phyloP scores from a whole-genome alignment of 2,797 vertebrate genomes.

The Phoebastria nigripes region DNA sequence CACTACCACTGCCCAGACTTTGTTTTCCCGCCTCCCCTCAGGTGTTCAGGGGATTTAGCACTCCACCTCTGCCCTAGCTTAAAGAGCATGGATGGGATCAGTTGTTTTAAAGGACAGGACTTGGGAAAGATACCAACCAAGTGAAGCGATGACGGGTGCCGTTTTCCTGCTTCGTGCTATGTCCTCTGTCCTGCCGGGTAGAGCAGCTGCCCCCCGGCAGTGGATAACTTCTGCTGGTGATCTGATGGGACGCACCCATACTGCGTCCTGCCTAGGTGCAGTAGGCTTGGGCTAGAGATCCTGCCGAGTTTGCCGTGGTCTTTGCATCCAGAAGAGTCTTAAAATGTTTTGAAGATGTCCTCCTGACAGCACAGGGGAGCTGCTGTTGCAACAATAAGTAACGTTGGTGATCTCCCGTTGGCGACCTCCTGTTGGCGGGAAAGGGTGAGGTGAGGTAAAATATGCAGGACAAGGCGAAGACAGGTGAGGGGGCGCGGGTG shows the following conservation, averaged over 20 bases:
- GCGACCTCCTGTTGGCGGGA: fast-evolving
- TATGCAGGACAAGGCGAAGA: fast-evolving
- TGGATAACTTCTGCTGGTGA: too few relatives aligned
- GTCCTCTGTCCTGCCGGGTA: neutral
- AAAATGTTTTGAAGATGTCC: neutral
- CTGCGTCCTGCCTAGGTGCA: fast-evolving
- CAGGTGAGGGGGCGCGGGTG: fast-evolving
- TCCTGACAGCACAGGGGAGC: neutral
- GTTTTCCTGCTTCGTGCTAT: neutral
- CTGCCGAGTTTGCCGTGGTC: neutral
- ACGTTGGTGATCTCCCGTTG: neutral
- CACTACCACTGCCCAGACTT: neutral
- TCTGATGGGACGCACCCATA: fast-evolving
- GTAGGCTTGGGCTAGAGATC: neutral
- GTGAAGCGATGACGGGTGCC: neutral
- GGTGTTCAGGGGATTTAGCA: neutral
- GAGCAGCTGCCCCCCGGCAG: fast-evolving
- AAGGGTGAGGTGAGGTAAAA: neutral
- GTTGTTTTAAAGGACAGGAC: neutral
- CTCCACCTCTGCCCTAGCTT: neutral
- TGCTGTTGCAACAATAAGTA: neutral
- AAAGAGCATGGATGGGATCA: neutral
- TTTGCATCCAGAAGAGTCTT: neutral
- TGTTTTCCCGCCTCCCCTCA: neutral
- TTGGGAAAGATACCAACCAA: neutral